Percentiles rank a stretch among this genome's conserved stretches.
These are phyloP conservation scores for Cygnus atratus DNA, from an alignment of 2,113 vertebrate genomes.

Conservation along the genomic window DNA sequence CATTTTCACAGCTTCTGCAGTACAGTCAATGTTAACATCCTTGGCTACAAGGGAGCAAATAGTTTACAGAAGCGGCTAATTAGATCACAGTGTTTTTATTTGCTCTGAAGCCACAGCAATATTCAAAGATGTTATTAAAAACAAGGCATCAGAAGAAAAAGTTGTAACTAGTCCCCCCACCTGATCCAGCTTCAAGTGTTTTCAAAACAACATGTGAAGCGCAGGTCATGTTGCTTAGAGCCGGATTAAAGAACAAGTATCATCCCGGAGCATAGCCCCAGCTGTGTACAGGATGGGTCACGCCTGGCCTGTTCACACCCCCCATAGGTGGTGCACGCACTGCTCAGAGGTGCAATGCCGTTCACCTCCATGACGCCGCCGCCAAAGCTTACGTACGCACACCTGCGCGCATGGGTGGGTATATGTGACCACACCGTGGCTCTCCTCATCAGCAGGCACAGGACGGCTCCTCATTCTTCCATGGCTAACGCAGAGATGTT, in stretches of 20 bases:
- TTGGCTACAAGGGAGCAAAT: background rate
- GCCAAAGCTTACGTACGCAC: background rate
- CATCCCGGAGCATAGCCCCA: background rate
- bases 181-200: background rate
- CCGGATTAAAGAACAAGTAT: background rate
- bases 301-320: background rate
- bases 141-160: background rate
- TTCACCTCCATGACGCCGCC: background rate
- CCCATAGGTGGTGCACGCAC: background rate
- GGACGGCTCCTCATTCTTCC: background rate
- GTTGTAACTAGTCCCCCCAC: background rate
- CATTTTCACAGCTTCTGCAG: background rate
- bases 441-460: background rate
- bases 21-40: background rate
- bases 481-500: background rate
- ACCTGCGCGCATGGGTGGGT: background rate
- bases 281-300: background rate
- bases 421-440: background rate
- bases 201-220: background rate
- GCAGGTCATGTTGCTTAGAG: accelerated
- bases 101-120: background rate
- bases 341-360: accelerated
- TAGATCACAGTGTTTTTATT: background rate
- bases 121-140: background rate
- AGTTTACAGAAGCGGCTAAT: background rate